Evolutionary conservation across 2,797 vertebrate genomes (phyloP), one percentile per base, ranked within the genome.

Genomic region (Ataeniobius toweri): DNA sequence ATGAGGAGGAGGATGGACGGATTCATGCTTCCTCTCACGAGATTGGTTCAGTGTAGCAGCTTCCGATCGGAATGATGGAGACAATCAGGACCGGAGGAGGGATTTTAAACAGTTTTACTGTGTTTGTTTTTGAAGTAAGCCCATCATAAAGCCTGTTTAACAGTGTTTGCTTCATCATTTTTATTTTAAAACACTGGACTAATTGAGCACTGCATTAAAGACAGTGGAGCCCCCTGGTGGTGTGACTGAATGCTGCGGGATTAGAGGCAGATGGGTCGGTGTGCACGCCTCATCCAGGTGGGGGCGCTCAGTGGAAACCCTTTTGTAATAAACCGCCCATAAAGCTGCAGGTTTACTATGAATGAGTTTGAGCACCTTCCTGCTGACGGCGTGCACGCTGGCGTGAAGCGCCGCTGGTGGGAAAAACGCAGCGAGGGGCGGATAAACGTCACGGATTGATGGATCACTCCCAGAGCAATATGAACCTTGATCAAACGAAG

Each of bases 281-380:
- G 87, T 76, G 73, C 94, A 94, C 93, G 94, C 94, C 94, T 94
- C 90, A 73, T 87, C 92, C 90, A 94, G 93, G 85, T 80, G 90
- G 91, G 77, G 75, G 63, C 28, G 92, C 92, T 94, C 95, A 89
- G 84, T n/a, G 67, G 77, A 94, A 95, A 94, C 91, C 87, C 91
- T 94, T 95, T 96, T 95, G 95, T 96, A 96, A 95, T 96, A 96
- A 96, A 96, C 95, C 95, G 92, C 89, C 94, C 90, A 79, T 96
- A 93, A 95, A 95, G 94, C 94, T 94, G 88, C 92, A 95, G 96
- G 96, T 96, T 96, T 96, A 95, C 93, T 96, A 96, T 95, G 95
- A 96, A 94, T 94, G 95, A 92, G 96, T 96, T 96, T 96, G 96
- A 94, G 95, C 93, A 22, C 91, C 90, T 83, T 83, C 93, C 95